These are phyloP conservation scores for Parochlus steinenii DNA, from an alignment of 2,888 invertebrate genomes.

Conservation along the genomic window DNA sequence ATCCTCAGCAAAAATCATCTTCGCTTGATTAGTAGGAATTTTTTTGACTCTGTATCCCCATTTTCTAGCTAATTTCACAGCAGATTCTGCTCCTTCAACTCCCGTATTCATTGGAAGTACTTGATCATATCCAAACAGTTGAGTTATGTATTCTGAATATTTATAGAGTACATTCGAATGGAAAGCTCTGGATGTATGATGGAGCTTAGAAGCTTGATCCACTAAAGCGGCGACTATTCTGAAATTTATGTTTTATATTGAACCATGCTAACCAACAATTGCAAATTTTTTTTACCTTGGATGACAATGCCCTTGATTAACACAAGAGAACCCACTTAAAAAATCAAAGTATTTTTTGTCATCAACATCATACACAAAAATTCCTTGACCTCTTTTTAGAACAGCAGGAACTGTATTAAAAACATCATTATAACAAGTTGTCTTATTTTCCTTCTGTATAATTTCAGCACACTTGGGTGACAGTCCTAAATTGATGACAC, in stretches of 20 bases:
- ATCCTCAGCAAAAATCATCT: constrained; percentile 76
- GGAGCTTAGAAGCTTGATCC: constrained; percentile 58
- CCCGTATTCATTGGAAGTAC: constrained; percentile 92
- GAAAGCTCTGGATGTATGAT: constrained; percentile 84
- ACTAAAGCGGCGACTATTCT: constrained; percentile 57
- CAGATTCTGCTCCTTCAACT: constrained; percentile 89
- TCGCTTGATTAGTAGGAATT: constrained; percentile 66
- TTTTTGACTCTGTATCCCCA: constrained; percentile 86
- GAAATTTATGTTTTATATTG: too few relatives aligned
- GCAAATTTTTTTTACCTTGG: too few relatives aligned
- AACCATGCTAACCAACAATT: too few relatives aligned
- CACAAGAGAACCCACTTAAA: constrained; percentile 85
- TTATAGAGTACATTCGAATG: constrained; percentile 74
- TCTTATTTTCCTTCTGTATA: constrained; percentile 64
- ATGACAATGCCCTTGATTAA: constrained; percentile 91
- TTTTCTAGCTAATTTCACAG: constrained; percentile 80
- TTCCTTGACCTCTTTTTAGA: constrained; percentile 62
- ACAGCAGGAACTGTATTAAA: constrained; percentile 93
- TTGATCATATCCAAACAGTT: constrained; percentile 73
- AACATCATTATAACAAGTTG: constrained; percentile 92
- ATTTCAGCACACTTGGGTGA: constrained; percentile 6
- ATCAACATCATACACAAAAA: constrained; percentile 87
- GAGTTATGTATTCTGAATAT: constrained; percentile 72
- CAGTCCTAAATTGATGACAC: too few relatives aligned
- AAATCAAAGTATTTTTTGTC: constrained; percentile 85